Percentiles rank a stretch among this genome's conserved stretches.
These are phyloP conservation scores for Calliphora vicina DNA, from an alignment of 1,140 invertebrate species.

Conservation along the genomic window DNA sequence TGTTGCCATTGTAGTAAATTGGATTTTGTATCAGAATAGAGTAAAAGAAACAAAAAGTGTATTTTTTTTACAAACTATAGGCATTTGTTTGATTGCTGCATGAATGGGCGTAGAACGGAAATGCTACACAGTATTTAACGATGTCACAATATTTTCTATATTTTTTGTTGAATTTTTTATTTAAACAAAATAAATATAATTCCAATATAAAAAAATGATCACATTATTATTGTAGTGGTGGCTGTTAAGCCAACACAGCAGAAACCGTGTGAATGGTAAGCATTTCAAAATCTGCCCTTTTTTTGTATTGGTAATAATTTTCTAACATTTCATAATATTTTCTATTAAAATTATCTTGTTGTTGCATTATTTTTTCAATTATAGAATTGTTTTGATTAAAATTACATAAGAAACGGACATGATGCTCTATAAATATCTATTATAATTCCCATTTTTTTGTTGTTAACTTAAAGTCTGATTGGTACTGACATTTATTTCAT, in stretches of 20 bases:
- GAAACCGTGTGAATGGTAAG: background rate
- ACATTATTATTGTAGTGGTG: too few species aligned
- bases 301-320: background rate
- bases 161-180: background rate
- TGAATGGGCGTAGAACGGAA: conserved; percentile 25
- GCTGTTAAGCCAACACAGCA: too few species aligned
- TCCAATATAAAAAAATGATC: background rate
- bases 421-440: too few species aligned
- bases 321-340: background rate
- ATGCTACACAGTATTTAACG: background rate
- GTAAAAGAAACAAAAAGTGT: background rate
- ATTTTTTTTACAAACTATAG: too few species aligned
- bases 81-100: background rate
- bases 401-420: background rate
- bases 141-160: conserved; percentile 23
- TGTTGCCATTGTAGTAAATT: background rate
- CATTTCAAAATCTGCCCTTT: background rate
- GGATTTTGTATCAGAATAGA: background rate
- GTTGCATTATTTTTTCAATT: background rate
- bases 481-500: too few species aligned
- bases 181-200: background rate
- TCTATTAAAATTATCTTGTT: background rate
- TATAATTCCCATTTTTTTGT: too few species aligned
- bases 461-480: too few species aligned
- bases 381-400: background rate